A percentile compares a stretch with the other conserved stretches of the same genome.
These are phyloP conservation scores for Hycleus cichorii DNA, from an alignment of 1,140 invertebrate species.

Conservation along the genomic window DNA sequence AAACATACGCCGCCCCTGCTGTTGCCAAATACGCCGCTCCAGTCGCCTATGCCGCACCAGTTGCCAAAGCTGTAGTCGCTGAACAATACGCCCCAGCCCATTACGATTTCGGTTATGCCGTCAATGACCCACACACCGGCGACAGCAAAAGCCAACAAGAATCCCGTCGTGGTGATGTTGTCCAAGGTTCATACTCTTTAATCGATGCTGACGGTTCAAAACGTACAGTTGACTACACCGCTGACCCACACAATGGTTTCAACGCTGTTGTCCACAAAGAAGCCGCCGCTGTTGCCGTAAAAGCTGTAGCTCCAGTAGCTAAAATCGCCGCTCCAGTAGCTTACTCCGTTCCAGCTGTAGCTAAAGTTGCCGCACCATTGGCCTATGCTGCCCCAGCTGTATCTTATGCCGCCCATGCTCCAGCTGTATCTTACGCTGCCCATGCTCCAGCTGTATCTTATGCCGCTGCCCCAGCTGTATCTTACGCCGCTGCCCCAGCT, in stretches of 20 bases:
- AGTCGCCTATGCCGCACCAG: slow-evolving; percentile 34
- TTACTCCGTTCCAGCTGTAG: slow-evolving; percentile 2
- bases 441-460: slow-evolving; percentile 4
- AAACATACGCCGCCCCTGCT: slow-evolving; percentile 5
- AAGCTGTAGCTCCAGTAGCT: slow-evolving; percentile 34
- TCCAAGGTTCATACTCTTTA: slow-evolving; percentile 33
- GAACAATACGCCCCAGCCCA: slow-evolving; percentile 25
- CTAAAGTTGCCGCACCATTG: slow-evolving; percentile 8
- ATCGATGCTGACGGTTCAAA: slow-evolving; percentile 48
- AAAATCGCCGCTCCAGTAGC: slow-evolving; percentile 24
- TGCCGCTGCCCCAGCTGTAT: slow-evolving; percentile 18
- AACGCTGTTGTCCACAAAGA: slow-evolving; percentile 44
- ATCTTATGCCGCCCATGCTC: slow-evolving; percentile 23
- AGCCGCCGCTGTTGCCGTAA: slow-evolving; percentile 26
- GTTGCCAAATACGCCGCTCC: slow-evolving; percentile 7
- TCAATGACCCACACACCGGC: slow-evolving; percentile 47
- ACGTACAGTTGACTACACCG: slow-evolving; percentile 46
- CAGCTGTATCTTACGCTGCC: slow-evolving; percentile 23
- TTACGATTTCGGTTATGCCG: slow-evolving; percentile 27
- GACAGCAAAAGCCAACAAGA: slow-evolving; percentile 30
- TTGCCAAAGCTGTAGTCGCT: slow-evolving; percentile 34
- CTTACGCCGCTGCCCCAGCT: slow-evolving; percentile 17
- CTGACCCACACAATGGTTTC: slow-evolving; percentile 45
- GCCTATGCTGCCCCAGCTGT: slow-evolving; percentile 12
- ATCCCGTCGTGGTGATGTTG: slow-evolving; percentile 27